Conservation (phyloP, 2,888 invertebrate genomes). For the Neoitamus cyanurus region DNA sequence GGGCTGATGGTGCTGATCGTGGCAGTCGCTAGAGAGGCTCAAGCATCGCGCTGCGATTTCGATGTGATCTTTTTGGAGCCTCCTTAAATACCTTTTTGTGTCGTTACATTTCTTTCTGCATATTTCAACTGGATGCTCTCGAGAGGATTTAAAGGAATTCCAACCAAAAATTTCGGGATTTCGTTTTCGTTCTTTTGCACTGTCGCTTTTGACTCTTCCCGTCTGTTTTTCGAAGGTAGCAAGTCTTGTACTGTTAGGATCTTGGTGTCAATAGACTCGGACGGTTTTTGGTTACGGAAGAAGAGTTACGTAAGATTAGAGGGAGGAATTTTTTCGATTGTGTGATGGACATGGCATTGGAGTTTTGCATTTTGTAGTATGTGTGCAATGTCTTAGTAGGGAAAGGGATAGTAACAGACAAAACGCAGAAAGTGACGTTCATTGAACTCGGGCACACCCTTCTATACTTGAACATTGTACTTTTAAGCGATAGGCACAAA, state of each 20-base stretch:
- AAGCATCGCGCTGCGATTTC: neutral
- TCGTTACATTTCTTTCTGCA: slow-evolving; percentile 18
- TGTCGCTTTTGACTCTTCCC: neutral
- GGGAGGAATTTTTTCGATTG: neutral
- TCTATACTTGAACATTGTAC: no score
- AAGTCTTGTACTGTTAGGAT: slow-evolving; percentile 10
- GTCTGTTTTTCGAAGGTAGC: neutral
- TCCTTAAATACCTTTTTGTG: slow-evolving; percentile 30
- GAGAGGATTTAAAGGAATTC: slow-evolving; percentile 23
- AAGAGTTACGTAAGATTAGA: neutral
- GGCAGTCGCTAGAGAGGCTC: neutral
- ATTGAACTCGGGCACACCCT: neutral
- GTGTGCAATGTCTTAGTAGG: neutral
- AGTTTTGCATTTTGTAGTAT: neutral
- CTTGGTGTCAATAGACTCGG: slow-evolving; percentile 4
- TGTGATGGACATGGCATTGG: neutral
- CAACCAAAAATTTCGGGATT: neutral
- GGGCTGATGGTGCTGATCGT: slow-evolving; percentile 10
- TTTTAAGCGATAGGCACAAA: neutral
- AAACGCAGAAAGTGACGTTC: neutral
- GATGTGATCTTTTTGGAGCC: neutral
- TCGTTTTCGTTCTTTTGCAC: neutral
- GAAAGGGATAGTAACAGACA: neutral
- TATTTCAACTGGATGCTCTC: neutral
- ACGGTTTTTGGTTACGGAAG: neutral